Evolutionary conservation across 2,888 invertebrate genomes (phyloP).

Genomic region (Agrilus cyanescens): DNA sequence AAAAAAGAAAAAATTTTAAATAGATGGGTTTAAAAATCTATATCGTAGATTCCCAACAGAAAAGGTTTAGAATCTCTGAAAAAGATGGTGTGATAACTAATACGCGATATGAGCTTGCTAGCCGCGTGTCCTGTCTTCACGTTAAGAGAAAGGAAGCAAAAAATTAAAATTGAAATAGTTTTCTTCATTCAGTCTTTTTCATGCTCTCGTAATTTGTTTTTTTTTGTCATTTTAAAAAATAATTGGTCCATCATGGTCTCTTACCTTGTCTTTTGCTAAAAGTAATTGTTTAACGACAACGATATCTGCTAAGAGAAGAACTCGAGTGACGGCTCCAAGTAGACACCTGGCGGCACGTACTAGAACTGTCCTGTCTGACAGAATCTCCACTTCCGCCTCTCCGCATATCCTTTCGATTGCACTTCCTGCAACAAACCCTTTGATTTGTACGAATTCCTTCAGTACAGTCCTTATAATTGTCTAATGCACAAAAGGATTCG

Average conservation of each 20-base stretch:
- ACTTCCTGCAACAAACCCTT: slow-evolving; percentile 49
- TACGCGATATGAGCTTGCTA: no score
- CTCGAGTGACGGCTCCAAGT: slow-evolving; percentile 88
- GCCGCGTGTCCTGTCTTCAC: no score
- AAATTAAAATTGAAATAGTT: no score
- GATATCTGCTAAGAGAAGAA: slow-evolving; percentile 91
- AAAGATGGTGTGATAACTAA: no score
- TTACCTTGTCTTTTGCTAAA: slow-evolving; percentile 89
- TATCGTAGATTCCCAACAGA: no score
- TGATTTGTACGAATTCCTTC: not conserved
- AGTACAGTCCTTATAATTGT: slow-evolving; percentile 1
- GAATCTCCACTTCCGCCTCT: slow-evolving; percentile 50
- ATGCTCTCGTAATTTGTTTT: not conserved
- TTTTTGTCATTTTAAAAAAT: slow-evolving; percentile 1
- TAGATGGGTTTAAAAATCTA: no score
- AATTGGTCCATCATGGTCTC: slow-evolving; percentile 7
- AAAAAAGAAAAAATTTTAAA: no score
- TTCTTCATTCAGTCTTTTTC: no score
- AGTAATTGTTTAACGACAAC: slow-evolving; percentile 95
- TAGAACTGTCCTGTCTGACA: slow-evolving; percentile 54
- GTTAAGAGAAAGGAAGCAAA: no score
- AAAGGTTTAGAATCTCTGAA: no score
- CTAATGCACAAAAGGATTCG: slow-evolving; percentile 2
- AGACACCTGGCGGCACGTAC: slow-evolving; percentile 88
- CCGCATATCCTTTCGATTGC: slow-evolving; percentile 88